These are phyloP conservation scores for Melanostigma gelatinosum DNA, from an alignment of 2,113 vertebrate species.

Conservation along the genomic window DNA sequence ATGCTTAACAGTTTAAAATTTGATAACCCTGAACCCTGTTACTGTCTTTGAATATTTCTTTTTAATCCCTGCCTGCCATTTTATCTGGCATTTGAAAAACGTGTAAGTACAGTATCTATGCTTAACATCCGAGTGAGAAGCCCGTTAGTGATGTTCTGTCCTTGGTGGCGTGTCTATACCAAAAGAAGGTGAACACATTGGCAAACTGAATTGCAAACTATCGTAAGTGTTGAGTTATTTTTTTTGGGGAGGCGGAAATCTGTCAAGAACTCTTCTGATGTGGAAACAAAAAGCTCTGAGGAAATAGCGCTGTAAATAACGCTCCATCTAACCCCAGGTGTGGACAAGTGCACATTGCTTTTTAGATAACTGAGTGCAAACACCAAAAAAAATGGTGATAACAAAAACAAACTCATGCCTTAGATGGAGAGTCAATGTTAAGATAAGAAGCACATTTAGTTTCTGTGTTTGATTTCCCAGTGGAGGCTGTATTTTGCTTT, in stretches of 20 bases:
- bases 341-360: conserved; percentile 84
- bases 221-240: conserved; percentile 66
- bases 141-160: conserved; percentile 76
- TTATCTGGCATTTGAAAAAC: conserved; percentile 77
- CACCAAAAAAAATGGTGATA: conserved; percentile 81
- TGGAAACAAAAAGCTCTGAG: conserved; percentile 73
- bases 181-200: conserved; percentile 71
- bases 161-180: conserved; percentile 77
- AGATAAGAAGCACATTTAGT: conserved; percentile 84
- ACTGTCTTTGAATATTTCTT: conserved; percentile 77
- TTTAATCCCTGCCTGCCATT: conserved; percentile 71
- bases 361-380: conserved; percentile 81
- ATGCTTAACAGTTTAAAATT: conserved; percentile 76
- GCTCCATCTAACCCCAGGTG: conserved; percentile 82
- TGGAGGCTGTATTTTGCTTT: conserved; percentile 70
- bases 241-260: conserved; percentile 60
- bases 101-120: conserved; percentile 73
- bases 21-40: conserved; percentile 74
- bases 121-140: conserved; percentile 76
- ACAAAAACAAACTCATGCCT: conserved; percentile 83
- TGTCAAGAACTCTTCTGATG: conserved; percentile 59
- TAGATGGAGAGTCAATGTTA: conserved; percentile 84
- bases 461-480: conserved; percentile 74
- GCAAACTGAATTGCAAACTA: conserved; percentile 70
- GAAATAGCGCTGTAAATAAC: conserved; percentile 83